Percentiles rank a stretch among this genome's conserved stretches.
phyloP scores from a whole-genome alignment of 2,888 invertebrate species.

The Carpatolechia fugitivella region DNA sequence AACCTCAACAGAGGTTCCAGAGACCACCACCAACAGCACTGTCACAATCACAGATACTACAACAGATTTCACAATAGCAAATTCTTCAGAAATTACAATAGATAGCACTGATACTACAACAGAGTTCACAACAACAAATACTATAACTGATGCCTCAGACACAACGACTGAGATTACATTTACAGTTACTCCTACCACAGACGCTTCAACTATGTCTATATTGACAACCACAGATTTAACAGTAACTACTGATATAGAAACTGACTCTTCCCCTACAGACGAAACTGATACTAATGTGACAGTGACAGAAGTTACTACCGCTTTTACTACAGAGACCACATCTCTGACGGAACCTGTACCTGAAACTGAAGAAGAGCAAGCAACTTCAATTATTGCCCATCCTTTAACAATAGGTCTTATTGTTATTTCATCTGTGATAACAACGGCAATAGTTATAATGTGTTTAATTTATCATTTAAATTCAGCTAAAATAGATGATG shows the following conservation, averaged over 20 bases:
- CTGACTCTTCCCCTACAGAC: background rate
- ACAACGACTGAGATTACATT: background rate
- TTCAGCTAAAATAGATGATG: background rate
- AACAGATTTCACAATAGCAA: too few relatives aligned
- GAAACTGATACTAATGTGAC: background rate
- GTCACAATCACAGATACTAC: background rate
- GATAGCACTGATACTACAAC: background rate
- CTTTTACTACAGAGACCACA: background rate
- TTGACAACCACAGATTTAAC: background rate
- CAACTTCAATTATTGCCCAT: background rate
- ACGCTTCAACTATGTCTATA: background rate
- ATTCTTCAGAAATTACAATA: too few relatives aligned
- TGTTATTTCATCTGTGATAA: background rate
- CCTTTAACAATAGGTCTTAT: slow-evolving; percentile 5
- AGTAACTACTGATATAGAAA: background rate
- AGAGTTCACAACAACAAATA: background rate
- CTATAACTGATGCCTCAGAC: background rate
- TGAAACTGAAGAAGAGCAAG: slow-evolving; percentile 8
- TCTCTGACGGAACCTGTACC: background rate
- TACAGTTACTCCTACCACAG: background rate
- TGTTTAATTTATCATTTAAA: background rate
- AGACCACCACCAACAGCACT: too few relatives aligned
- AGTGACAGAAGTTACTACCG: background rate
- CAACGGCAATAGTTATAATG: background rate
- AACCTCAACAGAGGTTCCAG: too few relatives aligned